Percentiles rank a stretch among this genome's conserved stretches.
Conservation (phyloP, 1,140 invertebrate genomes). For the Atta cephalotes region DNA sequence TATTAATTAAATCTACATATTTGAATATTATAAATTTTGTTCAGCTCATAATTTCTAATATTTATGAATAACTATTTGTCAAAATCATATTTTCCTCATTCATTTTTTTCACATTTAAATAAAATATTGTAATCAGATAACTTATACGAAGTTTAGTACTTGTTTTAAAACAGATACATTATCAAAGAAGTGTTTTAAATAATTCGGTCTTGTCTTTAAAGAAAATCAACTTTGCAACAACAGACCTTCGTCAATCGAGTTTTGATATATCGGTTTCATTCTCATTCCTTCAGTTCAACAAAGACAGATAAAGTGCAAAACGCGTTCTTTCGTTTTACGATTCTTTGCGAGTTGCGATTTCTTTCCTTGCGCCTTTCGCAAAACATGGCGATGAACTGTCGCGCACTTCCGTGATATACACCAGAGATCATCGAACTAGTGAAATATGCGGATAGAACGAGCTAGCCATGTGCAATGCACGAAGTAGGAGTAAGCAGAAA, state of each 20-base stretch:
- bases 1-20: not conserved
- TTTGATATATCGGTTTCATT: slow-evolving; percentile 30
- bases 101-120: not conserved
- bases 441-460: slow-evolving; percentile 35
- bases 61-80: not conserved
- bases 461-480: slow-evolving; percentile 22
- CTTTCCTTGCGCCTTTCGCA: slow-evolving; percentile 16
- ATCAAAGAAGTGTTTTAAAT: not conserved
- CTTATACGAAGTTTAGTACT: not conserved
- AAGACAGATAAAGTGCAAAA: slow-evolving; percentile 17
- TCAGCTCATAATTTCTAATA: not conserved
- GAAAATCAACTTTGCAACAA: slow-evolving; percentile 35
- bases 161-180: not conserved
- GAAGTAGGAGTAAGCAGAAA: not conserved
- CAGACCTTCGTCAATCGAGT: slow-evolving; percentile 13
- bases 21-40: not conserved
- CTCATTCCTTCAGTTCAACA: slow-evolving; percentile 12
- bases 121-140: not conserved
- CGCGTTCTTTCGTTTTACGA: slow-evolving; percentile 31
- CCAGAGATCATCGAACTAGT: slow-evolving; percentile 18
- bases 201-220: not conserved
- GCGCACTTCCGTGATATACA: slow-evolving; percentile 31
- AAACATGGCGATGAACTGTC: slow-evolving; percentile 32
- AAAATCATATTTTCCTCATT: not conserved
- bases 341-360: slow-evolving; percentile 33